Conservation (phyloP, 2,113 vertebrate genomes). For the Megaceryle maxima region DNA sequence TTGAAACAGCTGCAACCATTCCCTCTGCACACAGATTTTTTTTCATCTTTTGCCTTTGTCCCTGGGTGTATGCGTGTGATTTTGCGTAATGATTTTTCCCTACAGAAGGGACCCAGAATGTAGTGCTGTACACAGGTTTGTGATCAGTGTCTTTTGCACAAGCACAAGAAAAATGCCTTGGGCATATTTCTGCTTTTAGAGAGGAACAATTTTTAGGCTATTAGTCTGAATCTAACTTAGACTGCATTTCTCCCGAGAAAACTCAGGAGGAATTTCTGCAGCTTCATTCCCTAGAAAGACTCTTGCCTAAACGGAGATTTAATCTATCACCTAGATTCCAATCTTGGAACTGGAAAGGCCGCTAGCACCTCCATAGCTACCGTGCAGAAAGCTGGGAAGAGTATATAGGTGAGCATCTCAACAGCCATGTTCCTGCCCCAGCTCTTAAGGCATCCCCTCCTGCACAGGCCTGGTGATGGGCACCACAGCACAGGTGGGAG, state of each 20-base stretch:
- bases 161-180: constrained; percentile 61
- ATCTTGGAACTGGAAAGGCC: neutral
- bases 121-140: constrained; percentile 25
- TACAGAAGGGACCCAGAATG: constrained; percentile 42
- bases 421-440: neutral
- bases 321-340: neutral
- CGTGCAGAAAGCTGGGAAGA: neutral
- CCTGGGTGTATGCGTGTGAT: constrained; percentile 39
- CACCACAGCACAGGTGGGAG: neutral
- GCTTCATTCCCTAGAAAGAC: constrained; percentile 36
- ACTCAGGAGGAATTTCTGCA: constrained; percentile 1
- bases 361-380: neutral
- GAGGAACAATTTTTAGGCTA: constrained; percentile 62
- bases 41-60: constrained; percentile 47
- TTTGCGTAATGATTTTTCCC: constrained; percentile 69
- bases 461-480: neutral
- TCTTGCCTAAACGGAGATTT: constrained; percentile 31
- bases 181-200: constrained; percentile 64
- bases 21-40: constrained; percentile 7
- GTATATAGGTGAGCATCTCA: neutral
- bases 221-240: constrained; percentile 65
- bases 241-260: constrained; percentile 61
- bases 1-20: constrained; percentile 59
- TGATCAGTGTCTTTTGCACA: constrained; percentile 61
- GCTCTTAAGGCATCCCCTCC: neutral